phyloP scores from a whole-genome alignment of 2,113 vertebrate genomes.

The Merops nubicus region DNA sequence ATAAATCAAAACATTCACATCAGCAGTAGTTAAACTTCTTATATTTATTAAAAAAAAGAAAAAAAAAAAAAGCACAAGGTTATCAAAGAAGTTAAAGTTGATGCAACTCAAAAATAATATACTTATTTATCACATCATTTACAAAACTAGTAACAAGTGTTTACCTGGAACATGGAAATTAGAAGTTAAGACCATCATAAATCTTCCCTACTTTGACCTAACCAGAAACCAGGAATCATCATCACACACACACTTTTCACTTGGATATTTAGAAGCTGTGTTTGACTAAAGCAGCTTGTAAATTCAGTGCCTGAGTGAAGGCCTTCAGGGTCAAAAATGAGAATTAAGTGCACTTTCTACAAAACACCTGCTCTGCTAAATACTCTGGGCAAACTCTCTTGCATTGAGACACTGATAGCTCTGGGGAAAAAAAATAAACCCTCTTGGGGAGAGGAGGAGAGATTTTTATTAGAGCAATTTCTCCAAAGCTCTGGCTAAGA shows the following conservation, averaged over 20 bases:
- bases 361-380: neutral
- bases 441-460: neutral
- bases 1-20: neutral
- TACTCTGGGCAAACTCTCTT: neutral
- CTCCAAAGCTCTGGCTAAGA: slow-evolving; percentile 37
- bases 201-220: neutral
- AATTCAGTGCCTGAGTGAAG: neutral
- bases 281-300: neutral
- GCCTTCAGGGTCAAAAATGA: neutral
- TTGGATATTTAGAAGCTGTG: neutral
- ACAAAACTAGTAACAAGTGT: neutral
- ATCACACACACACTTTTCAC: neutral
- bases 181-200: neutral
- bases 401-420: neutral
- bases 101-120: neutral
- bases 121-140: neutral
- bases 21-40: neutral
- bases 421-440: neutral
- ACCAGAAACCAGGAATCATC: neutral
- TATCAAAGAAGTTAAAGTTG: neutral
- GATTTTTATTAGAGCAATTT: slow-evolving; percentile 60
- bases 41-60: neutral
- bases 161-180: neutral
- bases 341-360: neutral
- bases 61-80: neutral